Conservation (phyloP, 2,888 invertebrate genomes). For the Prosopocoilus inquinatus region DNA sequence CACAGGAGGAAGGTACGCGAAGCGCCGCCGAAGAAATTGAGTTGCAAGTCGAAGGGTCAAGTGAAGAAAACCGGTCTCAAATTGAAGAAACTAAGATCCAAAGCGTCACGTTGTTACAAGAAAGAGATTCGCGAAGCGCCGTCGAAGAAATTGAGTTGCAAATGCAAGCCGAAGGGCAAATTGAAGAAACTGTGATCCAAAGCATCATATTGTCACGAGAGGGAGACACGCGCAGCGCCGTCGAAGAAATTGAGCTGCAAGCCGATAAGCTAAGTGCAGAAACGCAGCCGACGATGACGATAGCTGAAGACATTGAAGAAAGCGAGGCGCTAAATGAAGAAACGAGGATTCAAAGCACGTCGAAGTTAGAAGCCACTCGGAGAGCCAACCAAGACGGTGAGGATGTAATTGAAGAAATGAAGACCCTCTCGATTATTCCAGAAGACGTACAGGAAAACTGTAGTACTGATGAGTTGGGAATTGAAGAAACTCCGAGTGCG, state of each 20-base stretch:
- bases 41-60: background rate
- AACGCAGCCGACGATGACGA: no score
- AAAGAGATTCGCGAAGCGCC: background rate
- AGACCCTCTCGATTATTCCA: no score
- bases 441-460: no score
- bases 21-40: background rate
- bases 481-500: no score
- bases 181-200: background rate
- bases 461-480: no score
- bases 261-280: background rate
- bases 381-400: no score
- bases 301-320: no score
- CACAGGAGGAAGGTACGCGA: background rate
- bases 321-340: background rate
- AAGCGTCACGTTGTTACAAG: no score
- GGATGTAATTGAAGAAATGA: no score
- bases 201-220: no score
- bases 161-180: no score
- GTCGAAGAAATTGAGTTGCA: background rate
- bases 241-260: background rate
- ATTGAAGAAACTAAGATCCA: background rate
- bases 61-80: background rate
- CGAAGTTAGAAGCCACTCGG: no score
- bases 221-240: background rate
- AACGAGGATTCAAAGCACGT: background rate